phyloP scores from a whole-genome alignment of 2,797 vertebrate species.

The Acanthurus leucopareius region DNA sequence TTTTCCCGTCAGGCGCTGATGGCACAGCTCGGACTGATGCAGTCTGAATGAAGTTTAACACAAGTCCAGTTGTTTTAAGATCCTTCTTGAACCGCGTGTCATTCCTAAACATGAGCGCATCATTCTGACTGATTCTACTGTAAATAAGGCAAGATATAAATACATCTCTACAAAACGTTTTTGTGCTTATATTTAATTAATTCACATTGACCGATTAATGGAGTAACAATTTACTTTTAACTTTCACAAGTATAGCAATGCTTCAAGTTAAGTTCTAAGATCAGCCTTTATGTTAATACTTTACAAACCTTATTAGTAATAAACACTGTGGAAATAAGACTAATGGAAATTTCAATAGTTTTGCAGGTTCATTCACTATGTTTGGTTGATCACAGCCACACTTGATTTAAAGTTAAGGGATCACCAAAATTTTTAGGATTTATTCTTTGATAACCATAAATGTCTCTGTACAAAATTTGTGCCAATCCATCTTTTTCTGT shows the following conservation, averaged over 20 bases:
- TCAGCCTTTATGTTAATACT: neutral
- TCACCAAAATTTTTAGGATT: neutral
- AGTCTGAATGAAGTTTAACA: conserved; percentile 1
- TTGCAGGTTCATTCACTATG: neutral
- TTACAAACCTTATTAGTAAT: neutral
- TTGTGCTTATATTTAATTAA: neutral
- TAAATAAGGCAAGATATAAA: neutral
- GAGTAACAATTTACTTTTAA: neutral
- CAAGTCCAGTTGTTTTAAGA: neutral
- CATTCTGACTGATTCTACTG: neutral
- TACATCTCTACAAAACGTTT: neutral
- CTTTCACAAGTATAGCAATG: neutral
- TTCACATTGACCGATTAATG: neutral
- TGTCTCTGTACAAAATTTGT: too few species aligned
- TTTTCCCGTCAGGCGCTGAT: neutral
- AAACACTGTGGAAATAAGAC: neutral
- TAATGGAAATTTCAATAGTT: neutral
- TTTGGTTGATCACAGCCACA: neutral
- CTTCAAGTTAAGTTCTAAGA: neutral
- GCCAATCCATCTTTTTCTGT: neutral
- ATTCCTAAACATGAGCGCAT: neutral
- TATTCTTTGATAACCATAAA: neutral
- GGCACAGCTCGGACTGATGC: neutral
- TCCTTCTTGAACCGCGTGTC: neutral
- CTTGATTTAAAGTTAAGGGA: neutral